Evolutionary conservation across 2,797 vertebrate species (phyloP).

Genomic region (Rhadinocentrus ornatus): DNA sequence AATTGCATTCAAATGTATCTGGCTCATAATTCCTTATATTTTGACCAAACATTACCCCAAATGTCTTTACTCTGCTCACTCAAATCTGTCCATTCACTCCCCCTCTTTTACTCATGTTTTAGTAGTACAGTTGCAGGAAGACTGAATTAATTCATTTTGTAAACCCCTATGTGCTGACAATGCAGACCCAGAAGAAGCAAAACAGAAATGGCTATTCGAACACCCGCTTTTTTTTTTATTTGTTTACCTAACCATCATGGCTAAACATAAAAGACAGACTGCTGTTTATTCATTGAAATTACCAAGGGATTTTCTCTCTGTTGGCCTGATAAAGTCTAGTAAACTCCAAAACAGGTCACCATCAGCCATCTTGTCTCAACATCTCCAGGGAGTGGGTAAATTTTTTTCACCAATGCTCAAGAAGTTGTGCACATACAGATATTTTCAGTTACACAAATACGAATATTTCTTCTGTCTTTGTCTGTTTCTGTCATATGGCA

Average conservation of each 20-base stretch:
- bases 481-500: too few species aligned
- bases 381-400: background rate
- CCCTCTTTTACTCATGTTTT: background rate
- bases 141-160: background rate
- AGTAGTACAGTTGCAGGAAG: background rate
- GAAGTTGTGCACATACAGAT: background rate
- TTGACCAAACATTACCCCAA: background rate
- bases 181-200: background rate
- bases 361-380: slow-evolving; percentile 28
- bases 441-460: too few species aligned
- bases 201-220: background rate
- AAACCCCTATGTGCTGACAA: background rate
- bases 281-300: slow-evolving; percentile 16
- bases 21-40: background rate
- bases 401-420: background rate
- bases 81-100: background rate
- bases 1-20: background rate
- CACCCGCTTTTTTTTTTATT: background rate
- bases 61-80: background rate
- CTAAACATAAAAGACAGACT: background rate
- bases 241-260: background rate
- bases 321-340: slow-evolving; percentile 19
- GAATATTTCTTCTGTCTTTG: too few species aligned
- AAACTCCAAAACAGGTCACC: slow-evolving; percentile 43
- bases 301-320: slow-evolving; percentile 6